Conservation (phyloP, 2,888 invertebrate genomes). For the Phania funesta region DNA sequence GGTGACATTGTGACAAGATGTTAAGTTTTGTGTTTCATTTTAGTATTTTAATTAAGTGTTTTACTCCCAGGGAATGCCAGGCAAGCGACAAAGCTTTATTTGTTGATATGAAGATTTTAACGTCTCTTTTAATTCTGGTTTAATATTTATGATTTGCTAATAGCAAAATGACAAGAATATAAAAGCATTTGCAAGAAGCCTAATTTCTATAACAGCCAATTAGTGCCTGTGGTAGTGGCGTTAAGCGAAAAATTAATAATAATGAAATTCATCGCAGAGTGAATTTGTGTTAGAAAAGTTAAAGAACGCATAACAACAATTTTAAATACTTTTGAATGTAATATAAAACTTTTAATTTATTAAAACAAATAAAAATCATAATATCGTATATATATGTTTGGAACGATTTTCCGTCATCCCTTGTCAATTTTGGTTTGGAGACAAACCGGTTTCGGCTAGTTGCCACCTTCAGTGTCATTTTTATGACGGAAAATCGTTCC, state of each 20-base stretch:
- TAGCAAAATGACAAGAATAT: slow-evolving; percentile 5
- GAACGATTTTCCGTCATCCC: too few species aligned
- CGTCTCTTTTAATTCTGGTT: slow-evolving; percentile 37
- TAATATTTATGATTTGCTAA: slow-evolving; percentile 54
- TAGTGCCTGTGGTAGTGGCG: not conserved
- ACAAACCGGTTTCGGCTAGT: too few species aligned
- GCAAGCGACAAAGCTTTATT: not conserved
- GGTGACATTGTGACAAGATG: slow-evolving; percentile 17
- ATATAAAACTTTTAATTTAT: too few species aligned
- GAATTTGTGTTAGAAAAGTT: not conserved
- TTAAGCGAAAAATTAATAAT: not conserved
- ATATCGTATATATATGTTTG: too few species aligned
- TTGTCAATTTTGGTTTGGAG: too few species aligned
- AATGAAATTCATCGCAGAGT: not conserved
- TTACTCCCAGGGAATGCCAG: slow-evolving; percentile 26
- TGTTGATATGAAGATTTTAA: not conserved
- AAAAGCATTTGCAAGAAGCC: not conserved
- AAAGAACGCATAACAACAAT: not conserved
- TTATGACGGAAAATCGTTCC: too few species aligned
- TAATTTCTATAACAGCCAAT: not conserved
- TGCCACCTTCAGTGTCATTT: too few species aligned
- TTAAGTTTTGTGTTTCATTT: slow-evolving; percentile 22
- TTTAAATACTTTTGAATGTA: too few species aligned
- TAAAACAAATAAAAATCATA: too few species aligned
- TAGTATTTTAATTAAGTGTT: slow-evolving; percentile 39